Base-by-base conservation (phyloP, 2,797 vertebrate species). In the Characodon lateralis region DNA sequence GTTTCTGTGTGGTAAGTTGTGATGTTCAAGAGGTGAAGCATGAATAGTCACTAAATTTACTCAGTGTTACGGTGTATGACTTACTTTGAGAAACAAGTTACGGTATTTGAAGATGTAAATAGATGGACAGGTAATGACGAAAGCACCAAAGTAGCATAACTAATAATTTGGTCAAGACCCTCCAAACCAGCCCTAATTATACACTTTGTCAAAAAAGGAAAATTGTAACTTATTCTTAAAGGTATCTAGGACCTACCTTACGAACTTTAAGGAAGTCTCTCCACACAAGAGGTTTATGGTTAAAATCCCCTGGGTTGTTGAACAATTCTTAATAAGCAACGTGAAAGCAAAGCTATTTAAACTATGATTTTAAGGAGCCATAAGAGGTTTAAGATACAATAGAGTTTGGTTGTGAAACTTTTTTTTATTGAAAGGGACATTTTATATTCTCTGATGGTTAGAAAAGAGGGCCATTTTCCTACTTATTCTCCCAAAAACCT, bases 1-100 rank as follows among this genome's bases (percentile, higher is more conserved):
- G 43, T 28, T 20, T 2, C 56, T 61, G 63, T 63, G 26, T 50
- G 59, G 26, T 65, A 26, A 46, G 20, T 39, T 80, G 41, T 77
- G 12, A 72, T 41, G 14, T 39, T 75, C 16, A 50, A 4, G 53
- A 71, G 48, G 80, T 75, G 83, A 18, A 53, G 66, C 39, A 43
- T 68, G 39, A 43, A n/a, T 68, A 69, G 5, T 48, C 13, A 48
- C 13, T 1, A 48, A 22, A 48, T 70, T 26, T 70, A 48, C 24
- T 48, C 12, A 48, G 6, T 70, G 26, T 70, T 70, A 70, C 2
- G 28, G 2, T 46, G n/a, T 14, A 69, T 46, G 41, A n/a, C 2
- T 69, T 16, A n/a, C 6, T n/a, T 48, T 59, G 12, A 12, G 13
- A 26, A 13, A 24, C n/a, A n/a, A 10, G 10, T n/a, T 12, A 14